These are phyloP conservation scores for Drosophila falleni DNA, from an alignment of 2,888 invertebrate genomes.

Conservation along the genomic window DNA sequence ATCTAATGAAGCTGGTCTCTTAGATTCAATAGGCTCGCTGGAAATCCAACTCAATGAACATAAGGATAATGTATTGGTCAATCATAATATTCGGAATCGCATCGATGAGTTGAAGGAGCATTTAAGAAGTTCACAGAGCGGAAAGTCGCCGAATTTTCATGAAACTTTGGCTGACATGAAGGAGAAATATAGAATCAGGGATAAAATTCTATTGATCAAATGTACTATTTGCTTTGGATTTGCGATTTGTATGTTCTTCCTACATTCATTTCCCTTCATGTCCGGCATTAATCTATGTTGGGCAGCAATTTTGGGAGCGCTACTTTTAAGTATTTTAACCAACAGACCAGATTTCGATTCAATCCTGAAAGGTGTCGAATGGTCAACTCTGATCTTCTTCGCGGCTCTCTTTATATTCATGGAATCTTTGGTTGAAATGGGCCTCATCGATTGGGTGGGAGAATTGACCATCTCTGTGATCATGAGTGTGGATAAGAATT, in stretches of 20 bases:
- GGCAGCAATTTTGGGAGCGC: neutral
- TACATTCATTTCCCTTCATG: neutral
- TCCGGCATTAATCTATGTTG: neutral
- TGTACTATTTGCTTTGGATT: neutral
- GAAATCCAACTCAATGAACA: neutral
- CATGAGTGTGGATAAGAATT: neutral
- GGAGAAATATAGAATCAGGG: neutral
- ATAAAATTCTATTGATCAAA: conserved; percentile 4
- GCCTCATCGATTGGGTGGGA: conserved; percentile 12
- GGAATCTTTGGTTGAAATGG: conserved; percentile 4
- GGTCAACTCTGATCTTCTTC: conserved; percentile 18
- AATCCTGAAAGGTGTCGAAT: neutral
- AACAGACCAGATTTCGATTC: neutral
- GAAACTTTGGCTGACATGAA: neutral
- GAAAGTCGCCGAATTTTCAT: neutral
- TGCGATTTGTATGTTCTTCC: neutral
- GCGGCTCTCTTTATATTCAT: conserved; percentile 6
- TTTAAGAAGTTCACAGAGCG: neutral
- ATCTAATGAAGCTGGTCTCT: neutral
- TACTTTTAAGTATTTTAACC: conserved; percentile 1
- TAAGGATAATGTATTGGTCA: neutral
- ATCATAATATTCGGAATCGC: neutral
- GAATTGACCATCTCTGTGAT: neutral
- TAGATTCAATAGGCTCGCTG: neutral
- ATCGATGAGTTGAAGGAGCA: neutral